Conservation (phyloP, 2,113 vertebrate genomes). For the Blennius ocellaris region DNA sequence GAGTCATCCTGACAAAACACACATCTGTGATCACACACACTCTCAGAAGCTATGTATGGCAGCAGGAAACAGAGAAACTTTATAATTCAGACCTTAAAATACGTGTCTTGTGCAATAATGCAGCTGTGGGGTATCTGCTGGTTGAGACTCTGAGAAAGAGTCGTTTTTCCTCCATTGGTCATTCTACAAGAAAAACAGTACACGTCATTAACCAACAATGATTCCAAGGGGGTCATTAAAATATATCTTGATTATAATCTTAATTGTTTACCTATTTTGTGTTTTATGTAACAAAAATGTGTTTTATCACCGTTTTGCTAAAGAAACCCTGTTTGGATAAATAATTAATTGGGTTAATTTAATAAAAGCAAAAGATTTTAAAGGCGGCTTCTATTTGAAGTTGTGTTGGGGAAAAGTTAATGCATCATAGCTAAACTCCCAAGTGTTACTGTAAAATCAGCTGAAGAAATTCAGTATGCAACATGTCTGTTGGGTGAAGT, state of each 20-base stretch:
- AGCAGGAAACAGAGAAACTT: not conserved
- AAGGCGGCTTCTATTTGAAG: too few relatives aligned
- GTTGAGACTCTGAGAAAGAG: constrained; percentile 86
- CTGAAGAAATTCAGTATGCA: not conserved
- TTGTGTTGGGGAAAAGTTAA: too few relatives aligned
- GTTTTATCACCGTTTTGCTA: too few relatives aligned
- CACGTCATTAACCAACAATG: not conserved
- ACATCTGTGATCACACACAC: not conserved
- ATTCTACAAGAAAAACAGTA: constrained; percentile 77
- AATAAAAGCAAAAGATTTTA: too few relatives aligned
- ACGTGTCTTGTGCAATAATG: constrained; percentile 90
- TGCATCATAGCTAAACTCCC: too few relatives aligned
- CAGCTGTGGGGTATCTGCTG: constrained; percentile 87
- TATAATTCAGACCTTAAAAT: constrained; percentile 89
- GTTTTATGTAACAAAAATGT: too few relatives aligned
- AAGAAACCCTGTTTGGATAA: too few relatives aligned
- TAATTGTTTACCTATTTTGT: too few relatives aligned
- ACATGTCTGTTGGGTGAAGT: not conserved
- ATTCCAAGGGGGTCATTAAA: too few relatives aligned
- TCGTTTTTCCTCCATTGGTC: constrained; percentile 96
- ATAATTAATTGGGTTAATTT: too few relatives aligned
- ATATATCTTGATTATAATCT: too few relatives aligned
- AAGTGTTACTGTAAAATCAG: too few relatives aligned
- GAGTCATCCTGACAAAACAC: constrained; percentile 84
- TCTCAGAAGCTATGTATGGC: not conserved